Percentiles rank a stretch among this genome's conserved stretches.
Conservation (phyloP, 2,797 vertebrate genomes). For the Remorina albescens region DNA sequence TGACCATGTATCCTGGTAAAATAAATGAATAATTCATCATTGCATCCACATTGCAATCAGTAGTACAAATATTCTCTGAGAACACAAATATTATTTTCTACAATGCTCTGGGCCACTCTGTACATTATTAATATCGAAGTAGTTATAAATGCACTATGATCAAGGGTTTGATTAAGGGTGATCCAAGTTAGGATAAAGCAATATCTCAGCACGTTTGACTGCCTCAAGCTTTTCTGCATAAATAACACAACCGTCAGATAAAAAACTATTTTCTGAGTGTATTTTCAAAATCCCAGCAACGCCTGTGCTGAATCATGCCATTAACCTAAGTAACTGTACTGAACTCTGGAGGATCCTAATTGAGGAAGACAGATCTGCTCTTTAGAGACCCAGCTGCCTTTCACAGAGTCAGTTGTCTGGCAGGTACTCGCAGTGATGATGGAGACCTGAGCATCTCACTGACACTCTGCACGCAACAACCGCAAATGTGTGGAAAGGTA, state of each 20-base stretch:
- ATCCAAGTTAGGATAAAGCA: background rate
- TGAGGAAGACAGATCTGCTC: constrained; percentile 61
- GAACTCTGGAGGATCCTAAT: constrained; percentile 62
- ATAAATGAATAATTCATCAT: background rate
- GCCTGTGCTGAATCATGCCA: constrained; percentile 51
- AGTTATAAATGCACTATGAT: background rate
- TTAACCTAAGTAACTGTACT: constrained; percentile 55
- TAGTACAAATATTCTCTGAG: background rate
- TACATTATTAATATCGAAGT: background rate
- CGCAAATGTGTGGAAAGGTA: constrained; percentile 12
- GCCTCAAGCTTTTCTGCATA: constrained; percentile 22
- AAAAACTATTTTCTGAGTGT: constrained; percentile 7
- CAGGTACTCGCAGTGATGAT: constrained; percentile 36
- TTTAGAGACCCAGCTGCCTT: constrained; percentile 57
- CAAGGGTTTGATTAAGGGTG: background rate
- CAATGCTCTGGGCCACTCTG: background rate
- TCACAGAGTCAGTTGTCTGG: constrained; percentile 26
- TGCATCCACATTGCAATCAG: background rate
- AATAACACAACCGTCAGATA: constrained; percentile 42
- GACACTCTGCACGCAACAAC: constrained; percentile 11
- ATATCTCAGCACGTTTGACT: background rate
- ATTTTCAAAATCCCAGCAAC: constrained; percentile 23
- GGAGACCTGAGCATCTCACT: constrained; percentile 14
- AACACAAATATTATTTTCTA: background rate
- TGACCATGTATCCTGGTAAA: background rate